These are phyloP conservation scores for Anisognathus igniventris DNA, from an alignment of 2,797 vertebrate genomes.

Conservation along the genomic window DNA sequence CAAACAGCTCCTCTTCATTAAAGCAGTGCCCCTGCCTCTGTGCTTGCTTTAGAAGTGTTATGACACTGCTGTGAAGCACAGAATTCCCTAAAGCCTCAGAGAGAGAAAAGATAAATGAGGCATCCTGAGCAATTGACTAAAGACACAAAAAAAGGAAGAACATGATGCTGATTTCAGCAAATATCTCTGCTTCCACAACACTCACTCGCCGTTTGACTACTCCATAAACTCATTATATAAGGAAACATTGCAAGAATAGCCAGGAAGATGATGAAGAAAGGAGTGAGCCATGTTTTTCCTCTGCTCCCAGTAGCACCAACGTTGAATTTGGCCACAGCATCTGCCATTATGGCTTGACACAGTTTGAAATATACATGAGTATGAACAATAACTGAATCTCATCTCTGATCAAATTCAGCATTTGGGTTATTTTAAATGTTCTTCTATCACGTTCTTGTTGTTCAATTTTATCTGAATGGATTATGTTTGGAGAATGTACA, in stretches of 20 bases:
- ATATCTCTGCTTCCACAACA: background rate
- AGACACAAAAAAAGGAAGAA: constrained; percentile 35
- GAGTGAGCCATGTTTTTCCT: background rate
- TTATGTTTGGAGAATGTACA: background rate
- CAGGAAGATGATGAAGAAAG: background rate
- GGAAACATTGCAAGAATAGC: constrained; percentile 1
- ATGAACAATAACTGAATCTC: background rate
- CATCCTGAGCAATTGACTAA: constrained; percentile 22
- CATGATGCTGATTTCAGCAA: constrained; percentile 43
- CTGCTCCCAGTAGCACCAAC: background rate
- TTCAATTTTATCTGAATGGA: background rate
- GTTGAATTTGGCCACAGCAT: background rate
- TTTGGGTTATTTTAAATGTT: background rate
- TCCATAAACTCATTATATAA: background rate
- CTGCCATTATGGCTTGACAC: background rate
- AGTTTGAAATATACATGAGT: background rate
- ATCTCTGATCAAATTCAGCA: background rate
- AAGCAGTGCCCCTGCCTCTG: constrained; percentile 24
- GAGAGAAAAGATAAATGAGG: constrained; percentile 19
- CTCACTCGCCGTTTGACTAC: constrained; percentile 5
- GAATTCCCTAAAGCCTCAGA: constrained; percentile 30
- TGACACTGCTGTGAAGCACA: constrained; percentile 48
- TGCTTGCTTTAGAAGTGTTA: constrained; percentile 45
- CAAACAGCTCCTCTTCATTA: constrained; percentile 47
- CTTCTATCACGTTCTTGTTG: background rate